Percentiles rank a stretch among this genome's conserved stretches.
phyloP scores from a whole-genome alignment of 2,797 vertebrate genomes.

The Galagoides demidoff region DNA sequence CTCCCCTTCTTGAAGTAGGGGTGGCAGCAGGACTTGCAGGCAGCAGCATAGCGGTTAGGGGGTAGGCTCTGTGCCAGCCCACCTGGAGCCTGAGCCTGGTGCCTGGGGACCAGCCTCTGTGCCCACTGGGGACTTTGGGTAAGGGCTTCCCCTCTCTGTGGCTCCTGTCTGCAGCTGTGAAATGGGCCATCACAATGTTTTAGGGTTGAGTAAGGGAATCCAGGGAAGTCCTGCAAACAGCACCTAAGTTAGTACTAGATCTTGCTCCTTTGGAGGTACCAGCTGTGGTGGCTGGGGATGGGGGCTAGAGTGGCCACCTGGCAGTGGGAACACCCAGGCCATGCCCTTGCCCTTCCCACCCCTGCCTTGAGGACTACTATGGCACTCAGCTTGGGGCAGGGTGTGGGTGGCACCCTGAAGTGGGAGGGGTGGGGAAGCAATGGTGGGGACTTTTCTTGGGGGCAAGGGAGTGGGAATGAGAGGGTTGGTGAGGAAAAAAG shows the following conservation, averaged over 20 bases:
- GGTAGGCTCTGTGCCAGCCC: not conserved
- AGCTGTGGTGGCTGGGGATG: not conserved
- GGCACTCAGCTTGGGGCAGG: not conserved
- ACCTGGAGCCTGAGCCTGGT: not conserved
- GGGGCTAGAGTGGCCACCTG: not conserved
- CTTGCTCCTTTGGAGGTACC: not conserved
- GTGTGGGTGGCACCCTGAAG: not conserved
- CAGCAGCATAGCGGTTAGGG: not conserved
- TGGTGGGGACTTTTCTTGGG: not conserved
- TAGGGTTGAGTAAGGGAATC: not conserved
- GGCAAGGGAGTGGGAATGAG: not conserved
- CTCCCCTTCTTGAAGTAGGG: not conserved
- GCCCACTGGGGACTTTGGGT: accelerated
- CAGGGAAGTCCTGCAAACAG: not conserved
- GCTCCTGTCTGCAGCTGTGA: not conserved
- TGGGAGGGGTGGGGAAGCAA: not conserved
- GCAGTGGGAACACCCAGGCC: not conserved
- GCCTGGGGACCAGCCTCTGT: too few relatives aligned
- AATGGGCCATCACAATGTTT: not conserved
- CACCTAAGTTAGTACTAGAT: not conserved
- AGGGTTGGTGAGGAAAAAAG: not conserved
- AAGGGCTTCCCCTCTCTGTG: not conserved
- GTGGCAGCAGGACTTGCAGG: accelerated
- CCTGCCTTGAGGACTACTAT: not conserved
- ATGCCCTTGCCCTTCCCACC: too few relatives aligned